Evolutionary conservation across 2,888 invertebrate species (phyloP).

Genomic region (Sisyra nigra): DNA sequence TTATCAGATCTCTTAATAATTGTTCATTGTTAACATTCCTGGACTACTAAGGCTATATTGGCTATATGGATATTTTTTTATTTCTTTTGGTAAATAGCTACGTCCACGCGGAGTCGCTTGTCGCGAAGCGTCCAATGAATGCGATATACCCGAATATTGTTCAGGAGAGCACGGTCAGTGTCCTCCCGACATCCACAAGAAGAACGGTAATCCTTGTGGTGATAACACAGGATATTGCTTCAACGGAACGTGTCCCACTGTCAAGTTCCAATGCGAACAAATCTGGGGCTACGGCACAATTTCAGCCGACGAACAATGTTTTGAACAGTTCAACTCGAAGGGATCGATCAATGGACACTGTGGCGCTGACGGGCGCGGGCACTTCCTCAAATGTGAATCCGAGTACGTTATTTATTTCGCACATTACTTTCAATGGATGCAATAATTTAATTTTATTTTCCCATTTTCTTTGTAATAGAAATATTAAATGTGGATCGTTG

Average conservation of each 20-base stretch:
- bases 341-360: slow-evolving; percentile 94
- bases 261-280: slow-evolving; percentile 73
- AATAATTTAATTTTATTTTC: slow-evolving; percentile 1
- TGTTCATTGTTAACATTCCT: too few relatives aligned
- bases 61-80: too few relatives aligned
- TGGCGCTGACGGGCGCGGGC: slow-evolving; percentile 60
- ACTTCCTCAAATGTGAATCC: slow-evolving; percentile 71
- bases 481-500: slow-evolving; percentile 84
- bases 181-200: slow-evolving; percentile 76
- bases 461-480: slow-evolving; percentile 34
- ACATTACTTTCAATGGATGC: not conserved
- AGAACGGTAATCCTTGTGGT: slow-evolving; percentile 81
- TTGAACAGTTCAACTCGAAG: slow-evolving; percentile 87
- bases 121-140: slow-evolving; percentile 75
- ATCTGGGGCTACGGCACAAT: slow-evolving; percentile 86
- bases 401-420: slow-evolving; percentile 44
- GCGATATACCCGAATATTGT: slow-evolving; percentile 91
- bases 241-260: slow-evolving; percentile 80
- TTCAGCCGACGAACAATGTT: slow-evolving; percentile 77
- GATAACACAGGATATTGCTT: slow-evolving; percentile 68
- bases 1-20: too few relatives aligned
- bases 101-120: slow-evolving; percentile 64
- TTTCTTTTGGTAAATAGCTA: slow-evolving; percentile 32
- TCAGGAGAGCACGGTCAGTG: slow-evolving; percentile 80
- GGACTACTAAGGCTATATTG: too few relatives aligned